Percentiles rank a stretch among this genome's conserved stretches.
These are phyloP conservation scores for Trinectes maculatus DNA, from an alignment of 2,113 vertebrate genomes.

Conservation along the genomic window DNA sequence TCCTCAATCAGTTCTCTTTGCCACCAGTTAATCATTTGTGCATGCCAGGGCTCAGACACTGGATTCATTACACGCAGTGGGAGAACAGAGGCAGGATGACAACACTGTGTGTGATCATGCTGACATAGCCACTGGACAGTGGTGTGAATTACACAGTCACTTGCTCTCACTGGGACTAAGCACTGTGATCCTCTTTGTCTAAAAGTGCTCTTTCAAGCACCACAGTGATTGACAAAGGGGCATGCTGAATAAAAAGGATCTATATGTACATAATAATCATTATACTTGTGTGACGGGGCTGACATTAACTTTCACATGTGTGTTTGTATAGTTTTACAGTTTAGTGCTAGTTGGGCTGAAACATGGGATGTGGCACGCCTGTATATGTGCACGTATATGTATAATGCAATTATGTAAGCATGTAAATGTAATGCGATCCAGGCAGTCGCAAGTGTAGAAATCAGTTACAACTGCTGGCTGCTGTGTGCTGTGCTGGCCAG, in stretches of 20 bases:
- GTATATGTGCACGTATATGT: background rate
- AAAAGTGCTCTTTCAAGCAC: constrained; percentile 45
- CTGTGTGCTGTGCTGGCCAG: constrained; percentile 44
- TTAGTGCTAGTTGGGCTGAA: constrained; percentile 5
- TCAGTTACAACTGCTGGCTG: constrained; percentile 8
- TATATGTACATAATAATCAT: no score
- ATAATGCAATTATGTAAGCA: background rate
- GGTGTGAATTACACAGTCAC: constrained; percentile 46
- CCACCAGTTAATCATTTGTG: constrained; percentile 76
- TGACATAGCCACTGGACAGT: constrained; percentile 52
- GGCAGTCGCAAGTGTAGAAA: constrained; percentile 1
- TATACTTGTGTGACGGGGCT: background rate
- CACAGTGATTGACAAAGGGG: constrained; percentile 25
- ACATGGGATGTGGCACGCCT: no score
- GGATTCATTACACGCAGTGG: constrained; percentile 66
- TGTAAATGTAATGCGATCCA: constrained; percentile 21
- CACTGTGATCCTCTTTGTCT: constrained; percentile 52
- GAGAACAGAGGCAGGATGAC: constrained; percentile 63
- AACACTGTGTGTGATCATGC: constrained; percentile 49
- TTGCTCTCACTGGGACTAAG: constrained; percentile 14
- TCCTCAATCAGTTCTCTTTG: constrained; percentile 75
- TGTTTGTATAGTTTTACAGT: background rate
- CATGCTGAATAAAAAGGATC: no score
- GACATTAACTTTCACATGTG: background rate
- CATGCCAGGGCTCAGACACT: constrained; percentile 69